Percentiles rank a stretch among this genome's conserved stretches.
These are phyloP conservation scores for Aphelinus atriplicis DNA, from an alignment of 1,140 invertebrate genomes.

Conservation along the genomic window DNA sequence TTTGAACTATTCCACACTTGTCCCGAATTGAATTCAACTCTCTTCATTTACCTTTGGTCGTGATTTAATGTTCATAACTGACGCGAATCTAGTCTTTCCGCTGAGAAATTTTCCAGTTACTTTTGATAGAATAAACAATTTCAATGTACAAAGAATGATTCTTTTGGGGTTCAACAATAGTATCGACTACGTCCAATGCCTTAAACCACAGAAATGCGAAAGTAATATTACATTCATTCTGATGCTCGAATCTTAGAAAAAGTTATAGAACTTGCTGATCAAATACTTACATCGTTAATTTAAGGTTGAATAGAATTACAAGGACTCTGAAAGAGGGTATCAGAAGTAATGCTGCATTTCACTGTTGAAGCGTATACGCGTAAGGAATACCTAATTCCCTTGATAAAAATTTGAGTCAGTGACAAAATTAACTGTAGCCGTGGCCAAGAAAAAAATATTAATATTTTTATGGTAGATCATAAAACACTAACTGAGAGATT, in stretches of 20 bases:
- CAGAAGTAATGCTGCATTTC: constrained; percentile 20
- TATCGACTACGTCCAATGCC: constrained; percentile 36
- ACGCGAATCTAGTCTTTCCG: no score
- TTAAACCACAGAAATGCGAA: constrained; percentile 39
- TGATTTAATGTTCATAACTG: no score
- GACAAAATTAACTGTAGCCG: no score
- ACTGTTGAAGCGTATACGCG: constrained; percentile 42
- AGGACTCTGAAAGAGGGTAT: background rate
- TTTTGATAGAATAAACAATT: no score
- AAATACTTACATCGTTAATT: no score
- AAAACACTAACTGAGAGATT: constrained; percentile 39
- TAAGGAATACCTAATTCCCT: constrained; percentile 48
- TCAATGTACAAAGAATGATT: constrained; percentile 2
- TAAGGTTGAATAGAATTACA: no score
- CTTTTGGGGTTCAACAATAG: constrained; percentile 29
- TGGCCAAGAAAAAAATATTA: constrained; percentile 35
- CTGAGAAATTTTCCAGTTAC: no score
- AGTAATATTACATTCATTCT: constrained; percentile 29
- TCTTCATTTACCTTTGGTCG: no score
- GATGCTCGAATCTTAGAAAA: background rate
- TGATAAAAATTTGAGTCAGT: constrained; percentile 45
- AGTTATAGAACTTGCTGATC: no score
- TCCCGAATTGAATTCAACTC: no score
- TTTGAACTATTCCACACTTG: no score
- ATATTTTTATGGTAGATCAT: constrained; percentile 60